A percentile compares a stretch with the other conserved stretches of the same genome.
Conservation (phyloP, 2,888 invertebrate genomes). For the Pristionchus mayeri region DNA sequence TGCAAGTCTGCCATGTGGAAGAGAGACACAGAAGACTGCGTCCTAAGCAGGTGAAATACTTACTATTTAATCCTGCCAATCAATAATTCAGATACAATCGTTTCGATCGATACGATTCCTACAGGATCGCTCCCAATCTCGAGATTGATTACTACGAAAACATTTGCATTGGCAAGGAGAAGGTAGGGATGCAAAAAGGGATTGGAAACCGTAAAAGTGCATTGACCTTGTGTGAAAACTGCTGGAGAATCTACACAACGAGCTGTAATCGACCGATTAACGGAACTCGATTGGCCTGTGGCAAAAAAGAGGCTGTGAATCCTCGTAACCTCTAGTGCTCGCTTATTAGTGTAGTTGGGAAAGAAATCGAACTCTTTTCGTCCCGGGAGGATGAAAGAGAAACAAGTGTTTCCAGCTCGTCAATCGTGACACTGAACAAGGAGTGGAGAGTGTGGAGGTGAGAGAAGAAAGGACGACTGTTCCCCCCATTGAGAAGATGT, state of each 20-base stretch:
- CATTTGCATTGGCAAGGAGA: slow-evolving; percentile 45
- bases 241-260: background rate
- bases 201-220: background rate
- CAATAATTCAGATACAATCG: slow-evolving; percentile 34
- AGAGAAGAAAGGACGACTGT: slow-evolving; percentile 43
- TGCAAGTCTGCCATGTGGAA: slow-evolving; percentile 50
- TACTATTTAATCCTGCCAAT: background rate
- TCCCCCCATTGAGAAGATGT: background rate
- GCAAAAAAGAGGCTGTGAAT: background rate
- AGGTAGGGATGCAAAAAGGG: slow-evolving; percentile 15
- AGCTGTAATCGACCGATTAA: background rate
- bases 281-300: background rate
- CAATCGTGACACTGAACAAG: background rate
- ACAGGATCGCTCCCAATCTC: slow-evolving; percentile 48
- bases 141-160: slow-evolving; percentile 50
- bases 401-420: background rate
- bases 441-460: background rate
- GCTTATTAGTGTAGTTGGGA: background rate
- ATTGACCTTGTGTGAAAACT: background rate
- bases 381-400: too few species aligned
- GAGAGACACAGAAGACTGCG: slow-evolving; percentile 45
- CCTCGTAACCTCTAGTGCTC: background rate
- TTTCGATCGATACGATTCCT: slow-evolving; percentile 37
- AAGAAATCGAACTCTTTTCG: too few species aligned
- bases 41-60: background rate